Evolutionary conservation across 2,888 invertebrate species (phyloP).

Genomic region (Linhomoeus sp.): DNA sequence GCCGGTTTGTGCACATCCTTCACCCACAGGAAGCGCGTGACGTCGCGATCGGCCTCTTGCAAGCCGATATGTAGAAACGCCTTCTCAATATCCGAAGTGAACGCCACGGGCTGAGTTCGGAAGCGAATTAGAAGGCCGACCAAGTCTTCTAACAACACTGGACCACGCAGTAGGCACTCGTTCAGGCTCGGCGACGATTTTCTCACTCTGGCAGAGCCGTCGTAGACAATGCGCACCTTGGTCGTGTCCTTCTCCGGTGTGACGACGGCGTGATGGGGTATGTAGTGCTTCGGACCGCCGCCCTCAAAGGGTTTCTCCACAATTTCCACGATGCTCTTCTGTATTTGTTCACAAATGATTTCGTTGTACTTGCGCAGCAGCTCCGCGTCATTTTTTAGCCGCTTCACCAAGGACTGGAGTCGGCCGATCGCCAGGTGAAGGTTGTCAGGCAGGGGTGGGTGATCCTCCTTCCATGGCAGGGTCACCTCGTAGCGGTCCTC

Average conservation of each 20-base stretch:
- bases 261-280: constrained; percentile 9
- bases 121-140: constrained; percentile 7
- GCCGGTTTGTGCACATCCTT: background rate
- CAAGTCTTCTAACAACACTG: constrained; percentile 4
- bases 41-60: constrained; percentile 5
- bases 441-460: constrained; percentile 1
- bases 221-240: constrained; percentile 8
- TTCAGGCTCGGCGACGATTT: constrained; percentile 6
- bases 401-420: background rate
- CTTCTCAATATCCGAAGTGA: constrained; percentile 10
- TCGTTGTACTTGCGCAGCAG: constrained; percentile 4
- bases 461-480: constrained; percentile 2
- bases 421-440: background rate
- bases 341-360: constrained; percentile 5
- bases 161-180: constrained; percentile 8
- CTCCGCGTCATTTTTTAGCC: background rate
- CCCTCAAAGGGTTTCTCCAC: background rate
- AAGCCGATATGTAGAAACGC: constrained; percentile 9
- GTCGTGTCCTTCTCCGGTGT: constrained; percentile 7
- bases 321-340: constrained; percentile 6
- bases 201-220: constrained; percentile 5
- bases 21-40: constrained; percentile 4
- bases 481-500: background rate
- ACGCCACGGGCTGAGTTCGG: constrained; percentile 1
- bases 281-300: constrained; percentile 2